These are phyloP conservation scores for Clitarchus hookeri DNA, from an alignment of 2,888 invertebrate species.

Conservation along the genomic window DNA sequence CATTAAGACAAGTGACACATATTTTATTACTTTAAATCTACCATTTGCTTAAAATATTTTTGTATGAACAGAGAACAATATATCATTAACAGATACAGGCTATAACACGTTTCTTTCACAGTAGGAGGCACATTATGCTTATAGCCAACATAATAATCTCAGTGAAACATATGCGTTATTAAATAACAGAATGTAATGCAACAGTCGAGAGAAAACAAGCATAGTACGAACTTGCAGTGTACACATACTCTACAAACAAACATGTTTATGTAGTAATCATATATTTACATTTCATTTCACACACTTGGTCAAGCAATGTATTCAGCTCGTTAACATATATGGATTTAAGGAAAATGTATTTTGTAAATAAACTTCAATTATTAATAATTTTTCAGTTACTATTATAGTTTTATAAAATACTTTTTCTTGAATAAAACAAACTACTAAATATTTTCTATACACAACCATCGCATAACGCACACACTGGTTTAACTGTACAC, in stretches of 20 bases:
- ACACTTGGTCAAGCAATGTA: background rate
- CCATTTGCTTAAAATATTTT: background rate
- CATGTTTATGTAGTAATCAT: background rate
- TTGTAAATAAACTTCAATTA: background rate
- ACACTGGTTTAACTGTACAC: background rate
- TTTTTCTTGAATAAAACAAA: no score
- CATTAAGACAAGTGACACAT: background rate
- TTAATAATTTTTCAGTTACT: no score
- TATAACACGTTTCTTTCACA: background rate
- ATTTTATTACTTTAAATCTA: background rate
- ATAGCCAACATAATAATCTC: background rate
- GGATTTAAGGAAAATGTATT: background rate
- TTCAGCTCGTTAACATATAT: background rate
- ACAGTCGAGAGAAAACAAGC: background rate
- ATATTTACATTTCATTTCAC: background rate
- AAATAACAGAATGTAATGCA: background rate
- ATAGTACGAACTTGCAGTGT: background rate
- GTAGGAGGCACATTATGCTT: conserved; percentile 1
- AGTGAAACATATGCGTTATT: background rate
- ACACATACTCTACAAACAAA: background rate
- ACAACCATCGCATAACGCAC: background rate
- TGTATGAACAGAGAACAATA: background rate
- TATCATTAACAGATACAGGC: background rate
- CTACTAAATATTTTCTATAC: background rate
- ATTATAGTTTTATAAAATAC: no score